Evolutionary conservation across 2,797 vertebrate genomes (phyloP).

Genomic region (Adelosebastes latens): DNA sequence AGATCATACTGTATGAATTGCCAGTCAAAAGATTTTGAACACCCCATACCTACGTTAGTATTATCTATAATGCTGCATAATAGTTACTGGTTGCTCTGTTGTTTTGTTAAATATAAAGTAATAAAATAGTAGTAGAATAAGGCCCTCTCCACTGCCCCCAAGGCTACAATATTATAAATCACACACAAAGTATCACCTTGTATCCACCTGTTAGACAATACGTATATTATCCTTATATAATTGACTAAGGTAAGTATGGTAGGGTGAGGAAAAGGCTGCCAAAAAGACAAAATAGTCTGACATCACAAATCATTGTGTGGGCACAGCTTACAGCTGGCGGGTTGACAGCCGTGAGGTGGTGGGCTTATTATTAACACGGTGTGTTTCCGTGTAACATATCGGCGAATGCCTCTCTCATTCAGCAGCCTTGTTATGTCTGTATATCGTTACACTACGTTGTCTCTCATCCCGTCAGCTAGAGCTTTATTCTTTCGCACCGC

Average conservation of each 20-base stretch:
- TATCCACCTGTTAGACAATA: background rate
- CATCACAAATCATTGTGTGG: background rate
- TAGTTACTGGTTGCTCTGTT: background rate
- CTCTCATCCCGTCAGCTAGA: too few species aligned
- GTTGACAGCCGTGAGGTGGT: too few species aligned
- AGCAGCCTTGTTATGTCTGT: too few species aligned
- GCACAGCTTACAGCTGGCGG: too few species aligned
- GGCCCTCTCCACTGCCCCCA: background rate
- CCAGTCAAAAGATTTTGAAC: background rate
- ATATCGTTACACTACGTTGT: too few species aligned
- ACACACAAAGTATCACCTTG: background rate
- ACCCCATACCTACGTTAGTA: background rate
- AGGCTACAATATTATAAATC: background rate
- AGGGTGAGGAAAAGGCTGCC: background rate
- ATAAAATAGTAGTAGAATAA: background rate
- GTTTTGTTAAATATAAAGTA: background rate
- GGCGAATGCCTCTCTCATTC: too few species aligned
- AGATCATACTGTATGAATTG: conserved; percentile 14
- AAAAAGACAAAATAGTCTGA: background rate
- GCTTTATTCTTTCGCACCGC: too few species aligned
- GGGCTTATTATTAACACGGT: too few species aligned
- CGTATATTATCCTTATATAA: background rate
- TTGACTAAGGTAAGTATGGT: background rate
- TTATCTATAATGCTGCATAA: background rate
- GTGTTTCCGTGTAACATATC: too few species aligned